A percentile compares a stretch with the other conserved stretches of the same genome.
Evolutionary conservation across 2,113 vertebrate genomes (phyloP).

Genomic region (Ardeotis arabs): DNA sequence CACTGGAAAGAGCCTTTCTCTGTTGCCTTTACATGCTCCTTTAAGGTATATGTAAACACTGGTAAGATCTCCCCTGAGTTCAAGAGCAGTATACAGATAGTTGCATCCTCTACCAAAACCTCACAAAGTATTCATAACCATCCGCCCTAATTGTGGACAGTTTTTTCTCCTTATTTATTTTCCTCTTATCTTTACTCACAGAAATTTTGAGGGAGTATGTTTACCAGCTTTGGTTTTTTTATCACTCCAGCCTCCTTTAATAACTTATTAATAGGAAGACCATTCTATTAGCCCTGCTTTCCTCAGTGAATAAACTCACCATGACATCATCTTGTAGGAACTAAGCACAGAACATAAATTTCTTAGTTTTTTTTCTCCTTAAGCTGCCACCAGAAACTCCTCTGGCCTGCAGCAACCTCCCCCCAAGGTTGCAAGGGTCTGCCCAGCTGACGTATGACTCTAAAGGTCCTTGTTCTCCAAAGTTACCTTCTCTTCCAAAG

Average conservation of each 20-base stretch:
- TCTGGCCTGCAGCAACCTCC: background rate
- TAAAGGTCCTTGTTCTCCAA: background rate
- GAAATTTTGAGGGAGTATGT: background rate
- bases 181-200: background rate
- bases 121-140: background rate
- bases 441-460: background rate
- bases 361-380: background rate
- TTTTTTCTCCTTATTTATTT: background rate
- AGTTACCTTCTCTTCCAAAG: background rate
- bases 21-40: background rate
- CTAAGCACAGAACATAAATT: background rate
- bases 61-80: background rate
- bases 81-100: background rate
- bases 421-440: accelerated
- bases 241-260: background rate
- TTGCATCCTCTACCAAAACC: background rate
- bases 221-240: background rate
- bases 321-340: background rate
- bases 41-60: background rate
- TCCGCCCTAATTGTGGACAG: background rate
- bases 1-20: background rate
- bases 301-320: background rate
- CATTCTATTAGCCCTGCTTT: background rate
- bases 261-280: background rate
- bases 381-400: background rate